These are phyloP conservation scores for Bombyx mandarina DNA, from an alignment of 1,140 invertebrate genomes.

Conservation along the genomic window DNA sequence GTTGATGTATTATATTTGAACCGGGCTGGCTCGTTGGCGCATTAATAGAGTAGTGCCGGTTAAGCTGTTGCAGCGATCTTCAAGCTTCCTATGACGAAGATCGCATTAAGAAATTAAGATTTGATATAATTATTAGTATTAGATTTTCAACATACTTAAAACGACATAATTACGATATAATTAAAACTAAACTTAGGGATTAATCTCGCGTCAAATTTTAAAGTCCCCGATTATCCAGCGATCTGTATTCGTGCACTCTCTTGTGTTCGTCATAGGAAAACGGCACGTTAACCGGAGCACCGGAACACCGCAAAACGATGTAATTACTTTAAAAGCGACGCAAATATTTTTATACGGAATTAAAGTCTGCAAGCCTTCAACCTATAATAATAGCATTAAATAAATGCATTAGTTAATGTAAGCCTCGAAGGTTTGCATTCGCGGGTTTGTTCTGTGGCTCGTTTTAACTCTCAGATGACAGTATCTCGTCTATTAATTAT, in stretches of 20 bases:
- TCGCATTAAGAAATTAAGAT: no score
- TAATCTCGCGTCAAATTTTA: not conserved
- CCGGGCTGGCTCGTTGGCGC: slow-evolving; percentile 29
- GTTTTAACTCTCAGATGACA: no score
- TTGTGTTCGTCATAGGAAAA: slow-evolving; percentile 15
- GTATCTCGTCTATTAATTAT: no score
- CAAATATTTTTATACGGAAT: slow-evolving; percentile 54
- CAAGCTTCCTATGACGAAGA: slow-evolving; percentile 4
- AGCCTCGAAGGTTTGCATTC: no score
- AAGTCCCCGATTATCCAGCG: not conserved
- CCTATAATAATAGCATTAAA: slow-evolving; percentile 31
- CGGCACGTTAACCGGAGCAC: slow-evolving; percentile 17
- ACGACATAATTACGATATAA: not conserved
- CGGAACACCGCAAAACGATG: slow-evolving; percentile 26
- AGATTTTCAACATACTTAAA: no score
- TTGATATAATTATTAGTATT: no score
- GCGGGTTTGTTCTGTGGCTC: no score
- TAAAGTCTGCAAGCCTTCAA: slow-evolving; percentile 22
- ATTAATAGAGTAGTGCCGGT: slow-evolving; percentile 29
- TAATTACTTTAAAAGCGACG: slow-evolving; percentile 56
- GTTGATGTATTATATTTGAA: slow-evolving; percentile 39
- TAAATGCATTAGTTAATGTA: slow-evolving; percentile 34
- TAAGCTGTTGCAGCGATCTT: slow-evolving; percentile 7
- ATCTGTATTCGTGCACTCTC: slow-evolving; percentile 1
- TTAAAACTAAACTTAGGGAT: not conserved